phyloP scores from a whole-genome alignment of 2,113 vertebrate genomes.

The Acrocephalus arundinaceus region DNA sequence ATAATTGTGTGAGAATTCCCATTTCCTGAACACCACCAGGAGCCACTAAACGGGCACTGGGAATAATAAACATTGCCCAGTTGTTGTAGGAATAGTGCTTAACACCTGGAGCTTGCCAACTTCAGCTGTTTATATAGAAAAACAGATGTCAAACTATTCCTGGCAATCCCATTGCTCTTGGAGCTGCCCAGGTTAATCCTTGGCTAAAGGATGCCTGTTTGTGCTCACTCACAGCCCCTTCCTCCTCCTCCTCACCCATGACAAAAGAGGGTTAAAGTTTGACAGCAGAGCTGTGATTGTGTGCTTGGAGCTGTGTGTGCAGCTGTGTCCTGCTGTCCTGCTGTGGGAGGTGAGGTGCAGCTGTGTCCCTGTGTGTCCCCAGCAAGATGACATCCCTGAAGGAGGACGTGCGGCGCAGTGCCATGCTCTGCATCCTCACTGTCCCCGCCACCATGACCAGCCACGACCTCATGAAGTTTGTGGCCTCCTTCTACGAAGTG shows the following conservation, averaged over 20 bases:
- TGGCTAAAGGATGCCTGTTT: neutral
- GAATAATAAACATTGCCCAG: fast-evolving
- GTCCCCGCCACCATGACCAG: constrained; percentile 97
- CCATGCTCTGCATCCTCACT: constrained; percentile 96
- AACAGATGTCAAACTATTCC: neutral
- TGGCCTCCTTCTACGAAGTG: constrained; percentile 94
- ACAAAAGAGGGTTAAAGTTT: neutral
- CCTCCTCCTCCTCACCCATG: neutral
- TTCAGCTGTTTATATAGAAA: neutral
- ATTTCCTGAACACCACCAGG: neutral
- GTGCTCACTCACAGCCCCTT: neutral
- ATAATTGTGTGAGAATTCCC: neutral
- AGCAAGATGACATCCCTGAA: constrained; percentile 98
- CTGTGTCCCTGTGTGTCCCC: constrained; percentile 46
- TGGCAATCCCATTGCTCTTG: neutral
- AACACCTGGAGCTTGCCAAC: neutral
- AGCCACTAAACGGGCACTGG: neutral
- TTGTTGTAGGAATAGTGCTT: neutral
- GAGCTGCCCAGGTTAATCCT: neutral
- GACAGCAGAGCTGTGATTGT: neutral
- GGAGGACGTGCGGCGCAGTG: constrained; percentile 89
- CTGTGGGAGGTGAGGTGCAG: neutral
- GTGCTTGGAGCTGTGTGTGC: neutral
- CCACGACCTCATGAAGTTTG: constrained; percentile 98
- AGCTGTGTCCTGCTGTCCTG: neutral